phyloP scores from a whole-genome alignment of 2,113 vertebrate genomes.

The Mola mola region DNA sequence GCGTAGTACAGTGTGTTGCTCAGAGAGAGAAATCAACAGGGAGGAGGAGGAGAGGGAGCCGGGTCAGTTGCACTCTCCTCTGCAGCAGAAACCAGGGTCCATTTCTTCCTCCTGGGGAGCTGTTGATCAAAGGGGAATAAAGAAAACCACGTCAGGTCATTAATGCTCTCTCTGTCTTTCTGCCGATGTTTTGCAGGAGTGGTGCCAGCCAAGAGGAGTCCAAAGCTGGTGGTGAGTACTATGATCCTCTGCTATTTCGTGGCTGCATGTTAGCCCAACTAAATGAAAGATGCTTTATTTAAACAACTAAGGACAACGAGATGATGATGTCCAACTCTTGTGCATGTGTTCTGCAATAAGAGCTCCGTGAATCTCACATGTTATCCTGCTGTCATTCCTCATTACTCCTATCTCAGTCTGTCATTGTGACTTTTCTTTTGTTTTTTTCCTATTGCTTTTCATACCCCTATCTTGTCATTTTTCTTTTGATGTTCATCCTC shows the following conservation, averaged over 20 bases:
- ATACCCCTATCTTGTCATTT: constrained; percentile 16
- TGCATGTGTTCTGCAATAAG: too few relatives aligned
- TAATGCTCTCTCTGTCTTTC: constrained; percentile 85
- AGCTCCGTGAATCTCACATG: neutral
- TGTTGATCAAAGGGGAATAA: constrained; percentile 77
- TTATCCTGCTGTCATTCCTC: constrained; percentile 8
- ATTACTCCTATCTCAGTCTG: constrained; percentile 19
- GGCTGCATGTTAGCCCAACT: constrained; percentile 24
- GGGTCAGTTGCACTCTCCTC: constrained; percentile 45
- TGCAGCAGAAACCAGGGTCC: constrained; percentile 52
- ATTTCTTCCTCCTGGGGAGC: constrained; percentile 24
- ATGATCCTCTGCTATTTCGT: constrained; percentile 38
- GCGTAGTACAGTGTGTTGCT: constrained; percentile 59
- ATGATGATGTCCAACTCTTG: constrained; percentile 38
- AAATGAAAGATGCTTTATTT: constrained; percentile 55
- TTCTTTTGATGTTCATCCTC: neutral
- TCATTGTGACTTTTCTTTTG: constrained; percentile 16
- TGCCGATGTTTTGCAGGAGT: constrained; percentile 95
- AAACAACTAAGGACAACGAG: constrained; percentile 62
- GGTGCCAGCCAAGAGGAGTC: constrained; percentile 96
- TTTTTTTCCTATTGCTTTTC: neutral
- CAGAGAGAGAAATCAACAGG: constrained; percentile 51
- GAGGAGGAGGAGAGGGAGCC: constrained; percentile 13
- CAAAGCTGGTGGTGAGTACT: constrained; percentile 98
- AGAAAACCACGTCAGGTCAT: constrained; percentile 83